Percentiles rank a stretch among this genome's conserved stretches.
These are phyloP conservation scores for Eufriesea mexicana DNA, from an alignment of 1,140 invertebrate species.

Conservation along the genomic window DNA sequence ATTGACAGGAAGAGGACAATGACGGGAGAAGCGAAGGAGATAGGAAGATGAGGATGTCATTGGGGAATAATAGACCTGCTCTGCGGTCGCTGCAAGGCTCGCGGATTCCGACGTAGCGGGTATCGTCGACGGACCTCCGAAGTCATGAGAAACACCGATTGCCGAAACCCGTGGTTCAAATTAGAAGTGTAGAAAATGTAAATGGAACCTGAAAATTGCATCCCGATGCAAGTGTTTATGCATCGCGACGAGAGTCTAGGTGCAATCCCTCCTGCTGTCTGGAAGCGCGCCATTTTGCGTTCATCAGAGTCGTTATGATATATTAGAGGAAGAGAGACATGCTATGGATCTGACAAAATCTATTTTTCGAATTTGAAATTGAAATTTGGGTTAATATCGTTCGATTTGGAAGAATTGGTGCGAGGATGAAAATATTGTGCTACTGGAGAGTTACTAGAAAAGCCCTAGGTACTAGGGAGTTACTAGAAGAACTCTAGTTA, in stretches of 20 bases:
- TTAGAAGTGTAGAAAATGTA: conserved; percentile 76
- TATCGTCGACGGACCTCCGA: conserved; percentile 47
- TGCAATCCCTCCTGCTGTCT: conserved; percentile 23
- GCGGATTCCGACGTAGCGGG: conserved; percentile 44
- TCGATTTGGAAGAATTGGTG: too few relatives aligned
- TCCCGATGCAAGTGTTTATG: conserved; percentile 65
- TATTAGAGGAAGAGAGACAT: neutral
- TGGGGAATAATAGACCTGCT: conserved; percentile 74
- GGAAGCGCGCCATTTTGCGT: conserved; percentile 50
- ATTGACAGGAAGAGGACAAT: conserved; percentile 6
- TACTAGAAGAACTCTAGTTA: too few relatives aligned
- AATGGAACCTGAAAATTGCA: conserved; percentile 77
- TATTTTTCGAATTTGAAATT: too few relatives aligned
- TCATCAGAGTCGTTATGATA: neutral
- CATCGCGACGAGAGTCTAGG: neutral
- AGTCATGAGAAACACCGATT: conserved; percentile 78
- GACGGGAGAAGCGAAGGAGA: neutral
- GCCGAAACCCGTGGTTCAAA: conserved; percentile 79
- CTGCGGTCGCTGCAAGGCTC: conserved; percentile 70
- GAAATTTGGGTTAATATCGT: too few relatives aligned
- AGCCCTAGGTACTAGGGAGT: too few relatives aligned
- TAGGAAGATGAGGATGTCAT: conserved; percentile 60
- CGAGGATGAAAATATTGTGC: too few relatives aligned
- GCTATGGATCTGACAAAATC: too few relatives aligned
- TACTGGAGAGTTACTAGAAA: too few relatives aligned